These are phyloP conservation scores for Agelastica alni DNA, from an alignment of 2,888 invertebrate species.

Conservation along the genomic window DNA sequence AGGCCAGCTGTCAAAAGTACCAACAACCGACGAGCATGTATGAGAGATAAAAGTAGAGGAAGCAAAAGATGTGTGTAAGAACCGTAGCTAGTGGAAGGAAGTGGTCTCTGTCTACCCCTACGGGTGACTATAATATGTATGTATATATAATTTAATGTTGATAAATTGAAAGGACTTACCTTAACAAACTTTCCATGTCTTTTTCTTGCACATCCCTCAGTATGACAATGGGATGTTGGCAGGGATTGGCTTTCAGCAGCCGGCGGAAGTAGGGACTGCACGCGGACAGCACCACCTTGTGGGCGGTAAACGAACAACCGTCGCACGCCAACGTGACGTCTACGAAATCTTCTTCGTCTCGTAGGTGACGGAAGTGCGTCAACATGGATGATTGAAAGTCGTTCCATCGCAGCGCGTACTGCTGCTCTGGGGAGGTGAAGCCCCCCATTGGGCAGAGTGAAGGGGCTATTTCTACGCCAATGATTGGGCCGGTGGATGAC, in stretches of 20 bases:
- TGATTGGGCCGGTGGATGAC: conserved; percentile 50
- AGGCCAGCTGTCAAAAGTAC: too few relatives aligned
- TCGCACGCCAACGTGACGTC: conserved; percentile 93
- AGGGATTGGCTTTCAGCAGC: conserved; percentile 86
- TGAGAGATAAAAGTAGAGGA: too few relatives aligned
- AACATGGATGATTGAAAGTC: conserved; percentile 92
- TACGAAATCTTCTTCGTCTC: conserved; percentile 90
- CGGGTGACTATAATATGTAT: too few relatives aligned
- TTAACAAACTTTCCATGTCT: conserved; percentile 84
- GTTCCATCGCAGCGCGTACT: conserved; percentile 93
- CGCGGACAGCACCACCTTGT: conserved; percentile 88
- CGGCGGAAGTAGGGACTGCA: conserved; percentile 92
- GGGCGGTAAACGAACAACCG: conserved; percentile 85
- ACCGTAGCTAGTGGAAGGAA: too few relatives aligned
- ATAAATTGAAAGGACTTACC: too few relatives aligned
- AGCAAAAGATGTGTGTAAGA: too few relatives aligned
- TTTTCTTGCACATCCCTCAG: conserved; percentile 83
- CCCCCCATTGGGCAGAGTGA: conserved; percentile 63
- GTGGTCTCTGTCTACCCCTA: too few relatives aligned
- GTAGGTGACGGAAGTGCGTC: conserved; percentile 84
- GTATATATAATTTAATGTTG: too few relatives aligned
- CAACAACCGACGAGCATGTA: too few relatives aligned
- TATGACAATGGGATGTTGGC: conserved; percentile 89
- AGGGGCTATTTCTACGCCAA: conserved; percentile 58
- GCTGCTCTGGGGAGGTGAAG: conserved; percentile 71